Percentiles rank a stretch among this genome's conserved stretches.
Evolutionary conservation across 2,888 invertebrate genomes (phyloP).

Genomic region (Nymphalis urticae): DNA sequence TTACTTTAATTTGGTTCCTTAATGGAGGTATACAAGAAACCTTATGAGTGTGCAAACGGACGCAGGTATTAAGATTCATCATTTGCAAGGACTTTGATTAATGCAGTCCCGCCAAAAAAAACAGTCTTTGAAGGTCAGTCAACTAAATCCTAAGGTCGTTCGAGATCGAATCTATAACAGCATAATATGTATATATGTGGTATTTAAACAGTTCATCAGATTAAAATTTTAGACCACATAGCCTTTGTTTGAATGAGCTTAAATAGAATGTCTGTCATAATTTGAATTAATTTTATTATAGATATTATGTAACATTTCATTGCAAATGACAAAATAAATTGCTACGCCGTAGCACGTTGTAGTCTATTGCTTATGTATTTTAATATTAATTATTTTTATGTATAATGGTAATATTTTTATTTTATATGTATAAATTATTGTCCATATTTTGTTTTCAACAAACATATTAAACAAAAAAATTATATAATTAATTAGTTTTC

Average conservation of each 20-base stretch:
- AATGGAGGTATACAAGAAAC: neutral
- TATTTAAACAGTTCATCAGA: too few relatives aligned
- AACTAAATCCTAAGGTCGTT: neutral
- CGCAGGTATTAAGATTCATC: neutral
- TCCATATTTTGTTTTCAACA: too few relatives aligned
- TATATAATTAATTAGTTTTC: too few relatives aligned
- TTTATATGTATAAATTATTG: too few relatives aligned
- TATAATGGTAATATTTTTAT: neutral
- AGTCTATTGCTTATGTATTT: neutral
- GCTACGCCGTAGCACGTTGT: constrained; percentile 46
- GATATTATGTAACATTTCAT: neutral
- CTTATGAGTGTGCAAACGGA: neutral
- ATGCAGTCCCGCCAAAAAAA: constrained; percentile 1
- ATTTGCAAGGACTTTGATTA: constrained; percentile 11
- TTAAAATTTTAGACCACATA: too few relatives aligned
- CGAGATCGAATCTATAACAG: neutral
- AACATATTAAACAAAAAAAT: too few relatives aligned
- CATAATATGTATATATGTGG: too few relatives aligned
- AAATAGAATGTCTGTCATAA: too few relatives aligned
- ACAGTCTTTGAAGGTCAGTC: neutral
- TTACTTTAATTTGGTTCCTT: neutral
- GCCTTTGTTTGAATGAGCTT: too few relatives aligned
- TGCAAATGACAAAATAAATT: constrained; percentile 7
- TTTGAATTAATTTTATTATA: too few relatives aligned
- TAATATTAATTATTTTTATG: neutral